These are phyloP conservation scores for Brienomyrus brachyistius DNA, from an alignment of 2,113 vertebrate species.

Conservation along the genomic window DNA sequence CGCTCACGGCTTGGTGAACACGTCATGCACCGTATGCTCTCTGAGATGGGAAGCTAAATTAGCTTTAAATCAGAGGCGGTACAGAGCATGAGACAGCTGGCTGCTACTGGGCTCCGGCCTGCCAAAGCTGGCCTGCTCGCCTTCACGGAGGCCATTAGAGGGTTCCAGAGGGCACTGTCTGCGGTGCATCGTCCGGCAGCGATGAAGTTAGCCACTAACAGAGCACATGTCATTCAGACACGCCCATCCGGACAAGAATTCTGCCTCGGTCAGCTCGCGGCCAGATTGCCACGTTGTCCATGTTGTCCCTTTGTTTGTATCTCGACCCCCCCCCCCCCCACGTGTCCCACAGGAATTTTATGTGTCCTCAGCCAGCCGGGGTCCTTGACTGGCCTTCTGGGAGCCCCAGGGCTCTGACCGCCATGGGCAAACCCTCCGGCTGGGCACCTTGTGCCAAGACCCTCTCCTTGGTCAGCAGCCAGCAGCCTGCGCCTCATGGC, in stretches of 20 bases:
- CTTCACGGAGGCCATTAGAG: not conserved
- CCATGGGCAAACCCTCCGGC: constrained; percentile 40
- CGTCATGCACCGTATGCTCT: not conserved
- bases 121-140: not conserved
- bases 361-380: constrained; percentile 19
- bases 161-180: not conserved
- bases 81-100: not conserved
- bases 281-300: constrained; percentile 7
- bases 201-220: not conserved
- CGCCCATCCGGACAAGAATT: not conserved
- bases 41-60: not conserved
- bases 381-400: constrained; percentile 29
- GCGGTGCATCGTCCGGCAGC: not conserved
- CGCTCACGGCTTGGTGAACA: not conserved
- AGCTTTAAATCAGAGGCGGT: not conserved
- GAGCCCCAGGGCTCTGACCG: constrained; percentile 36
- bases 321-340: not conserved
- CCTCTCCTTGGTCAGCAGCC: constrained; percentile 42
- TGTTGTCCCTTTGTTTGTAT: constrained; percentile 22
- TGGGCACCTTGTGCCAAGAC: constrained; percentile 27
- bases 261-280: constrained; percentile 12
- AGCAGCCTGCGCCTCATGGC: constrained; percentile 20
- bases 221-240: not conserved
- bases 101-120: not conserved
- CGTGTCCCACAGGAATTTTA: not conserved